Evolutionary conservation across 2,797 vertebrate species (phyloP).

Genomic region (Ciconia nigra): DNA sequence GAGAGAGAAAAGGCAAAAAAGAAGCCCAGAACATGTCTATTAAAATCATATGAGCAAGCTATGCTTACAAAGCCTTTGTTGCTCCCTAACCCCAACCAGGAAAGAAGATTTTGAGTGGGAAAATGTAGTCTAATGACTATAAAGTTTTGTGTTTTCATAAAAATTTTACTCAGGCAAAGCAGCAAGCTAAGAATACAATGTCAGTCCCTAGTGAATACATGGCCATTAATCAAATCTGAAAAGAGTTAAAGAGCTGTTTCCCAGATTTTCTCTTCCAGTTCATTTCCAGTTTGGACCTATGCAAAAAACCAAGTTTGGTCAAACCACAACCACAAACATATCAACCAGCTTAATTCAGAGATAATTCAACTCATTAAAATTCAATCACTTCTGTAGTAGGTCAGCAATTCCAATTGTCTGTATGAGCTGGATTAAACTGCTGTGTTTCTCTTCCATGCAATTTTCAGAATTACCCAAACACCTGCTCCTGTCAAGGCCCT

Average conservation of each 20-base stretch:
- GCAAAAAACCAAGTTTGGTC: neutral
- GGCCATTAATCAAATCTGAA: neutral
- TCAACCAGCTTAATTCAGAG: neutral
- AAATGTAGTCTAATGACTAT: neutral
- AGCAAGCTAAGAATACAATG: neutral
- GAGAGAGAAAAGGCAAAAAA: neutral
- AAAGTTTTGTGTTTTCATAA: neutral
- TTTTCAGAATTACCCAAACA: conserved; percentile 28
- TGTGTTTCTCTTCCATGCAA: neutral
- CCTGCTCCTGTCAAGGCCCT: neutral
- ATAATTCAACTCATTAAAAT: conserved; percentile 47
- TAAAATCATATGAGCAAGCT: neutral
- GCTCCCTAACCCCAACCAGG: neutral
- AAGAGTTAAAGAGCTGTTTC: neutral
- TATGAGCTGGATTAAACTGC: neutral
- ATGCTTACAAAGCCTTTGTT: neutral
- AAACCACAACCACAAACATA: neutral
- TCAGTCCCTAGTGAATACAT: neutral
- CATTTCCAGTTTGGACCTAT: neutral
- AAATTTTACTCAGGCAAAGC: neutral
- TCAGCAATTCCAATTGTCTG: neutral
- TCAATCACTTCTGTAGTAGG: neutral
- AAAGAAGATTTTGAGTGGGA: neutral
- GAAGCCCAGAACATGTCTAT: neutral
- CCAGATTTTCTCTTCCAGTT: neutral